Evolutionary conservation across 2,113 vertebrate genomes (phyloP), one percentile per base, ranked within the genome.

Genomic region (Poeciliopsis prolifica): DNA sequence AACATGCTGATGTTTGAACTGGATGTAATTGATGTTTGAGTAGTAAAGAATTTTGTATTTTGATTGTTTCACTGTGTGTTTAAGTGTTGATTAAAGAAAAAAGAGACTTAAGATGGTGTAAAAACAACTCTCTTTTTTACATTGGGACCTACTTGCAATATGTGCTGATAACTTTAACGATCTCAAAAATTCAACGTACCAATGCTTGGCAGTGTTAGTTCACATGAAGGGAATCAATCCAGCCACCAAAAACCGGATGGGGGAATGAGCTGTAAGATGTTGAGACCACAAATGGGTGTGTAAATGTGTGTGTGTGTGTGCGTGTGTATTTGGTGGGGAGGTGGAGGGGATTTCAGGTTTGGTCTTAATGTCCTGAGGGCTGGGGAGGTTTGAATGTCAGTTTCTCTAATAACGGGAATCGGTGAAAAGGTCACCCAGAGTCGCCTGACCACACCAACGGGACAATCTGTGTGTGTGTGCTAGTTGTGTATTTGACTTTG

Each of bases 361-460:
- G 78, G 78, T 86, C 82, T 87, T 87, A 77, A 78, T 91, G 88
- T 93, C 92, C 92, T 92, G 81, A 77, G 88, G 93, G 89, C 87
- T 90, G 84, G 75, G 73, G 81, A 87, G 91, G 92, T 90, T 94
- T 93, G 93, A 94, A 94, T 94, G 94, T 94, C 93, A 94, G 90
- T 93, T 94, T 93, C 93, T 94, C 93, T 95, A 93, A 95, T 93
- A 94, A 92, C 85, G 82, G 91, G 89, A 94, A 91, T 91, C 74
- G 89, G 88, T 91, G 94, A 94, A 95, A 95, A 95, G 93, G 94
- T 93, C 93, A 94, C 76, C 73, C 76, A 68, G 78, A 88, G 91
- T 91, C 89, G 77, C 87, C 92, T 93, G 94, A 91, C 92, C 92
- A 91, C 76, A 83, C 84, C 35, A 63, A 83, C 64, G 58, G 74